These are phyloP conservation scores for Aplodontia rufa DNA, from an alignment of 2,113 vertebrate species.

Conservation along the genomic window DNA sequence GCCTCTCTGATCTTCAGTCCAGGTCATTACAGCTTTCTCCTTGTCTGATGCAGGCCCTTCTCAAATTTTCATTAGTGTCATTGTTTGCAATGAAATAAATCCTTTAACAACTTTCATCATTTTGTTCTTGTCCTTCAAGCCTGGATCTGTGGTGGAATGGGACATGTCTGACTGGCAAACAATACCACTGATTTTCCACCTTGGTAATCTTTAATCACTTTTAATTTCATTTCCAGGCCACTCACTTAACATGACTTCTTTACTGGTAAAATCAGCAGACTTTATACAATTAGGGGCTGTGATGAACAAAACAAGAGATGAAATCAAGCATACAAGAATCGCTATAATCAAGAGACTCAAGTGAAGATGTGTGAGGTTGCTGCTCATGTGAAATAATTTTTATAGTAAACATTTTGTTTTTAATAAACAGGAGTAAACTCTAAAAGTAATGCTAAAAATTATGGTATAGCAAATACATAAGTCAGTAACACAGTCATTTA, in stretches of 20 bases:
- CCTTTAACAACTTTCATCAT: neutral
- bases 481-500: too few relatives aligned
- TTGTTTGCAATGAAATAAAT: neutral
- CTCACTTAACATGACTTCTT: neutral
- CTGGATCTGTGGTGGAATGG: neutral
- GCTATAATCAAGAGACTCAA: neutral
- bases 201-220: neutral
- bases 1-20: neutral
- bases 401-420: neutral
- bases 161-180: neutral
- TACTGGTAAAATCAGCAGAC: neutral
- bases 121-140: neutral
- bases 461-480: neutral
- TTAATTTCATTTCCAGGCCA: neutral
- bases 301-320: neutral
- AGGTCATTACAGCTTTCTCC: neutral
- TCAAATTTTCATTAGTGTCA: neutral
- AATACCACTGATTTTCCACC: neutral
- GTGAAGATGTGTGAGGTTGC: neutral
- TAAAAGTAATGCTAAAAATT: neutral
- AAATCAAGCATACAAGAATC: neutral
- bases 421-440: too few relatives aligned
- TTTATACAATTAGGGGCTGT: neutral
- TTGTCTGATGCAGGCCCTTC: neutral
- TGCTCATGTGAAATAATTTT: neutral